Conservation (phyloP, 2,113 vertebrate genomes). For the Charina bottae region DNA sequence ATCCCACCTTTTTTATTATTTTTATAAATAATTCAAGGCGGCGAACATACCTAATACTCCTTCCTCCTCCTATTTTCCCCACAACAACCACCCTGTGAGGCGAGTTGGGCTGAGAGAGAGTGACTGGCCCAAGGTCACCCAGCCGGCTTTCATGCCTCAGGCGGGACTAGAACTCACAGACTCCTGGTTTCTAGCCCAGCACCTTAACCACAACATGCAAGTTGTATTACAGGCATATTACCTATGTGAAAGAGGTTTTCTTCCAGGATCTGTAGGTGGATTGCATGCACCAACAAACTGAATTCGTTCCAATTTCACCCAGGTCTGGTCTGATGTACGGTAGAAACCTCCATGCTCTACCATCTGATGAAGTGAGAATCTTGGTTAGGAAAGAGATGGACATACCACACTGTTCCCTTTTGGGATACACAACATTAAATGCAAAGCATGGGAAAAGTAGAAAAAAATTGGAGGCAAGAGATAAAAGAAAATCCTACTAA, state of each 20-base stretch:
- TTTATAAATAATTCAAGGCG: too few relatives aligned
- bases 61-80: too few relatives aligned
- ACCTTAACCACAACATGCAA: too few relatives aligned
- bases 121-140: too few relatives aligned
- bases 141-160: too few relatives aligned
- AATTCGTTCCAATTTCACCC: conserved; percentile 98
- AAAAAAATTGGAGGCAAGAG: neutral
- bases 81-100: too few relatives aligned
- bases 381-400: neutral
- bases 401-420: neutral
- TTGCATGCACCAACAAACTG: conserved; percentile 99
- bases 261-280: conserved; percentile 95
- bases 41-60: too few relatives aligned
- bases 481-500: neutral
- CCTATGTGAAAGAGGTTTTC: conserved; percentile 96
- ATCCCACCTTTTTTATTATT: too few relatives aligned
- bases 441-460: neutral
- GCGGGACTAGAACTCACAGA: too few relatives aligned
- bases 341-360: conserved; percentile 99
- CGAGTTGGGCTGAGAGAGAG: too few relatives aligned
- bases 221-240: conserved; percentile 52
- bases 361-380: conserved; percentile 78
- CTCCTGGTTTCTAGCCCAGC: too few relatives aligned
- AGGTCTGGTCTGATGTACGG: conserved; percentile 96
- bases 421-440: neutral